Evolutionary conservation across 2,797 vertebrate genomes (phyloP), one percentile per base, ranked within the genome.

Genomic region (Hozukius guyotensis): DNA sequence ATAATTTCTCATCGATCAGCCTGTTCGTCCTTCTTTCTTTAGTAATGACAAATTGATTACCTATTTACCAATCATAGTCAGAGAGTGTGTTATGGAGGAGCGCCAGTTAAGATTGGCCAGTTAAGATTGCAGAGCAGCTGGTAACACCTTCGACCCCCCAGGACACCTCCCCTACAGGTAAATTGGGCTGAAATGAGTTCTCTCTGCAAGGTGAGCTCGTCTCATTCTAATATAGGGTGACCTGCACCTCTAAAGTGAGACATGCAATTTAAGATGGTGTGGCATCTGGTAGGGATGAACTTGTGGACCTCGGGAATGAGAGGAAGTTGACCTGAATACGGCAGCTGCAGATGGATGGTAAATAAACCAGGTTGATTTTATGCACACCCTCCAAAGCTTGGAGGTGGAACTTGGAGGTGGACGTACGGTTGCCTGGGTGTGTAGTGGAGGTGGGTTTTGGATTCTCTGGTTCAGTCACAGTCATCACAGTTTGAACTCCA

Each of bases 101-200:
- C 24, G 32, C 1, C 34, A 8, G 16, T 31, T 32, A 53, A 49
- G 36, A 36, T 52, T 5, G 13, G 38, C 31, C 36, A 12, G 34
- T 32, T 24, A 38, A 34, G 62, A 71, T 62, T 81, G 27, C 64
- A 55, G 46, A 29, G 52, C 56, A 7, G 1, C n/a, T 20, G 38
- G 24, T 42, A 9, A 59, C 38, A 66, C 32, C 66, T 69, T 12
- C 3, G 18, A 72, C 61, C 27, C 64, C 16, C 61, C 8, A 11
- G 64, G 69, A 74, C 61, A 22, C 31, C 57, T 46, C 5, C 9
- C 38, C 65, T 63, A 32, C 6, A 31, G 55, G 29, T 62, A 76
- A 74, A 72, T 59, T 77, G 38, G 34, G 16, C n/a, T 67, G 73
- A 66, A 83, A 72, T 73, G 0, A 62, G 70, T 73, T 57, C 79